Base-by-base conservation (phyloP, 2,797 vertebrate genomes). In the Alfaro cultratus region DNA sequence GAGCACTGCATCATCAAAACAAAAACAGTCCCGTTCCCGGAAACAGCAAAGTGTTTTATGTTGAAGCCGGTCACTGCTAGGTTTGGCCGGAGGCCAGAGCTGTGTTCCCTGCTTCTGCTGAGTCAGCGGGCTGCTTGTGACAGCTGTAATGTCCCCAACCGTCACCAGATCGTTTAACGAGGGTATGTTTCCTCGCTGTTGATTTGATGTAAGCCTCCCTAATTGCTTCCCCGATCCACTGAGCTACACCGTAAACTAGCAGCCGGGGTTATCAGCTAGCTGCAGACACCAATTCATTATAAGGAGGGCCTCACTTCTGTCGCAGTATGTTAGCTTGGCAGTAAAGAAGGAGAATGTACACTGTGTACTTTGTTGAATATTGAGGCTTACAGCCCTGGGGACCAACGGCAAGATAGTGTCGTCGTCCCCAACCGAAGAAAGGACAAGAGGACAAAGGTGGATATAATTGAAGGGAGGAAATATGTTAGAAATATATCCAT, bases 401-500 rank as follows among this genome's bases (percentile, higher is more conserved):
- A 39, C 41, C 57, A 62, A 29, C 55, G 15, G 51, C 79, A 74
- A 74, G 73, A 36, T 74, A 41, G 64, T 49, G 47, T 49, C 16
- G 16, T 49, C 15, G 31, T 43, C 49, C 41, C 64, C n/a, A 26
- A 67, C 18, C 75, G 80, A 82, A 62, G 80, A 45, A 46, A 36
- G 51, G 75, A 43, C 39, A 16, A 2, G n/a, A 71, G 36, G 57
- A 53, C 72, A 55, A 31, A 79, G 15, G 73, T 7, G 2, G 7
- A 74, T 26, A 29, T 70, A 60, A 82, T 80, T 45, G 60, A 45
- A 62, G 7, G 34, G 43, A 23, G 60, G 21, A 51, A 51, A 51
- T 23, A 51, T 46, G 68, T 67, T 75, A 77, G 74, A 87, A 83
- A 89, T 77, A 53, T 60, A 89, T 85, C 81, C 83, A 83, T 86